Evolutionary conservation across 35 echinoderm and acorn worm species (phyloP), one percentile per base, ranked within the genome.

Genomic region (Hemicentrotus pulcherrimus): DNA sequence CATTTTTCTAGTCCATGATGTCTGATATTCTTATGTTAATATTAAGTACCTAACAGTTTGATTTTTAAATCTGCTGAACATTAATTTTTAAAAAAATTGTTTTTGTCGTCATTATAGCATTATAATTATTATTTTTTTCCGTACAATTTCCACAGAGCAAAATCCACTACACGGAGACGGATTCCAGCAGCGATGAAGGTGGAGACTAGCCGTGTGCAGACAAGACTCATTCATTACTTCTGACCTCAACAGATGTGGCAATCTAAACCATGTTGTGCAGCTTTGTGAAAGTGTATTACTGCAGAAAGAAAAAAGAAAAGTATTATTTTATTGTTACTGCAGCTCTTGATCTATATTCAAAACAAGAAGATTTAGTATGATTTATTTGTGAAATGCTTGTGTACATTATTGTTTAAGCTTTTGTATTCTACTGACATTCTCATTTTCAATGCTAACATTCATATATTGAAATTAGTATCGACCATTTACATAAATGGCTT

Each of bases 141-240:
- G 28, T 92, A n/a, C 41, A 9, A n/a, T 52, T 5, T 32, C 32
- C 31, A 88, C 95, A 96, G 95, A 92, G 91, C 47, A 96, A 92
- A 18, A 85, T 96, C 10, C 92, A 96, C 78, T 96, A 94, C 85
- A 86, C 95, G 16, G 95, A 94, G 92, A 96, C 91, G 2, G 95
- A 96, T 86, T 96, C 95, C 59, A 96, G 95, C 78, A 96, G 95
- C 33, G 95, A 96, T 88, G 95, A 93, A n/a, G 91, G 93, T 47
- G 95, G 86, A 71, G 61, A 96, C n/a, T 94, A 47, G 88, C 18
- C 24, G 88, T 90, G 32, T 90, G 32, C 65, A 78, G 65, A 78
- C 88, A 2, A 90, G 88, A 45, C 32, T 90, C 45, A 41, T 89
- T 46, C 19, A 32, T 46, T 90, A 90, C 32, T 90, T 90, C 88